phyloP scores from a whole-genome alignment of 2,797 vertebrate species.

The Poeciliopsis turneri region DNA sequence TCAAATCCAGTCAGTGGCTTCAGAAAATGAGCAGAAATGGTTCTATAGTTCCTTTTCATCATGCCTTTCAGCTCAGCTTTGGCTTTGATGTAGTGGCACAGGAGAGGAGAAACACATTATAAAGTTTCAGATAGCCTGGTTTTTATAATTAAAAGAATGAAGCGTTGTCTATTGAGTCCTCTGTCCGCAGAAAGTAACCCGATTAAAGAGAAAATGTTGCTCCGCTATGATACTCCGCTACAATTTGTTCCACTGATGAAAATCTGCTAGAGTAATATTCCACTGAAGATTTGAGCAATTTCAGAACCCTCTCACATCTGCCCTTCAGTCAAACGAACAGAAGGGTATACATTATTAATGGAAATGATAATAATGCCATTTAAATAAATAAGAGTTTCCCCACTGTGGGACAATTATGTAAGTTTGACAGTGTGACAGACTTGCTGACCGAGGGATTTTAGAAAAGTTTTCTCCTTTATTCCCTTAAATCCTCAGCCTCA shows the following conservation, averaged over 20 bases:
- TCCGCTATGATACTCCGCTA: conserved; percentile 15
- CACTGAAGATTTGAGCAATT: conserved; percentile 31
- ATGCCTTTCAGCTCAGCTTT: conserved; percentile 35
- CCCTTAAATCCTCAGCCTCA: not conserved
- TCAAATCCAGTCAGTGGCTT: conserved; percentile 31
- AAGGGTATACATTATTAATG: conserved; percentile 59
- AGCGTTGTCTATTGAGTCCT: conserved; percentile 32
- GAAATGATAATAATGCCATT: conserved; percentile 63
- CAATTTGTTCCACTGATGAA: conserved; percentile 54
- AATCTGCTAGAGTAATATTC: conserved; percentile 47
- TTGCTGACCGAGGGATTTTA: conserved; percentile 60
- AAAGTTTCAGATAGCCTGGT: conserved; percentile 26
- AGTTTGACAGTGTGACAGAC: conserved; percentile 43
- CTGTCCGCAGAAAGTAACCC: conserved; percentile 47
- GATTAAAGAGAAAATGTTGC: conserved; percentile 47
- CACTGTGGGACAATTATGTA: conserved; percentile 47
- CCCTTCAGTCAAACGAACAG: conserved; percentile 37
- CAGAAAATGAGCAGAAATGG: conserved; percentile 22
- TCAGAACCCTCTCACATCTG: conserved; percentile 47
- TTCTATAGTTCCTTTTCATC: conserved; percentile 30
- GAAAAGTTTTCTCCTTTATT: conserved; percentile 22
- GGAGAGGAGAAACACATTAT: conserved; percentile 33
- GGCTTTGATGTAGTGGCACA: conserved; percentile 31
- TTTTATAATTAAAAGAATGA: conserved; percentile 36
- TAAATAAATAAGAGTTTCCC: conserved; percentile 41